Percentiles rank a stretch among this genome's conserved stretches.
These are phyloP conservation scores for Psittacula echo DNA, from an alignment of 2,797 vertebrate species.

Conservation along the genomic window DNA sequence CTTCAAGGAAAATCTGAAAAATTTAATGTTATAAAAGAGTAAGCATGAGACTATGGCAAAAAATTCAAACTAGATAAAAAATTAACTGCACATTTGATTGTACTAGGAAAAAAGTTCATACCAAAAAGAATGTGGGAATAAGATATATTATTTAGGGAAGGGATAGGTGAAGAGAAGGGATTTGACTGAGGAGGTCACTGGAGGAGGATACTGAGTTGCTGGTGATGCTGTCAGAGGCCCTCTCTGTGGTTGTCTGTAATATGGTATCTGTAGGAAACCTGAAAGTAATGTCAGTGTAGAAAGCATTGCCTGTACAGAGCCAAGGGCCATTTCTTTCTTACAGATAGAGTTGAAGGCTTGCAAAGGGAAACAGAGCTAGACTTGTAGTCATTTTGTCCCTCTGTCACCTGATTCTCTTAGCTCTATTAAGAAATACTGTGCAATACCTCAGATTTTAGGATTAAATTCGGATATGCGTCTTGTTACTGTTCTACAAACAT, in stretches of 20 bases:
- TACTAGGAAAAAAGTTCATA: neutral
- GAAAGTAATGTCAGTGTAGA: neutral
- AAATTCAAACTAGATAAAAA: neutral
- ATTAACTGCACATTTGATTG: accelerated
- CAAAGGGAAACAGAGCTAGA: neutral
- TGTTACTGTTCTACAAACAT: neutral
- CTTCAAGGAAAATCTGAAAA: neutral
- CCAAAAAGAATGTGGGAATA: neutral
- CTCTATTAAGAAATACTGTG: neutral
- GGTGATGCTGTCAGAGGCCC: neutral
- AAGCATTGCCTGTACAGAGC: neutral
- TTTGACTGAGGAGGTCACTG: neutral
- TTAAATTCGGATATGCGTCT: neutral
- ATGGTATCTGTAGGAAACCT: neutral
- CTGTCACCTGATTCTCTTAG: neutral
- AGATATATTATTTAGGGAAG: neutral
- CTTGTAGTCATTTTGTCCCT: neutral
- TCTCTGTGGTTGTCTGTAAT: neutral
- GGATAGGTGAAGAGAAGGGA: neutral
- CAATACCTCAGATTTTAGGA: neutral
- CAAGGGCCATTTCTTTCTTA: neutral
- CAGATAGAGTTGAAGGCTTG: neutral
- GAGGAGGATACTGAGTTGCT: neutral
- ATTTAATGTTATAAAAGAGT: neutral
- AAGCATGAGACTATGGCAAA: neutral